Base-by-base conservation (phyloP, 2,888 invertebrate genomes). In the Opisthograptis luteolata region DNA sequence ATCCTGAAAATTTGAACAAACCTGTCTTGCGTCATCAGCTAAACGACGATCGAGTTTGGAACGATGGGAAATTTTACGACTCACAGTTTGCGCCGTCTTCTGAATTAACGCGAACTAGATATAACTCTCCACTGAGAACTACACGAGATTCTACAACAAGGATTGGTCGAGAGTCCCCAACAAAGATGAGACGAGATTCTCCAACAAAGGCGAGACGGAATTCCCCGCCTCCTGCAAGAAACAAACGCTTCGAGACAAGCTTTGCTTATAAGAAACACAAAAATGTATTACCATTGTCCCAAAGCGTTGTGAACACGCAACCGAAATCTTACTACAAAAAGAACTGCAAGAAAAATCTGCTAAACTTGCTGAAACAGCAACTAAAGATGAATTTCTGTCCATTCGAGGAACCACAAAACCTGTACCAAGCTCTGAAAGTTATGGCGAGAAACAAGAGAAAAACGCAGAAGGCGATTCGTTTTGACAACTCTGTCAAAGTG, bases 401-500 rank as follows among this genome's bases (percentile, higher is more conserved):
- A 0, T 72, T 62, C 8, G 70, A 75, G 15, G 79, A 84, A 19
- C 84, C 84, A 0, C 60, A 67, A 25, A 84, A 71, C 22, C 60
- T 87, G 3, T 82, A 65, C 39, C 63, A 85, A 55, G 81, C 86
- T 0, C 52, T 87, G n/a, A 76, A 67, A 54, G 53, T 76, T 0
- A 79, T 86, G 47, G 84, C 81, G 0, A 62, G 60, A 9, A 81
- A 77, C 22, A 85, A 84, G 37, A 48, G 45, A 1, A 60, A 58
- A n/a, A 15, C 34, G 22, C 44, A 65, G 3, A 64, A 62, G 15
- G 41, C 59, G 0, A 55, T 64, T n/a, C 37, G 53, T 4, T 65
- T 67, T n/a, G 42, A 53, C 0, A 41, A 37, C 1, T 5, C 24
- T 0, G 42, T 35, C 1, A 27, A 48, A 32, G 46, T 42, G 0